Percentiles rank a stretch among this genome's conserved stretches.
These are phyloP conservation scores for Sciaenops ocellatus DNA, from an alignment of 2,797 vertebrate genomes.

Conservation along the genomic window DNA sequence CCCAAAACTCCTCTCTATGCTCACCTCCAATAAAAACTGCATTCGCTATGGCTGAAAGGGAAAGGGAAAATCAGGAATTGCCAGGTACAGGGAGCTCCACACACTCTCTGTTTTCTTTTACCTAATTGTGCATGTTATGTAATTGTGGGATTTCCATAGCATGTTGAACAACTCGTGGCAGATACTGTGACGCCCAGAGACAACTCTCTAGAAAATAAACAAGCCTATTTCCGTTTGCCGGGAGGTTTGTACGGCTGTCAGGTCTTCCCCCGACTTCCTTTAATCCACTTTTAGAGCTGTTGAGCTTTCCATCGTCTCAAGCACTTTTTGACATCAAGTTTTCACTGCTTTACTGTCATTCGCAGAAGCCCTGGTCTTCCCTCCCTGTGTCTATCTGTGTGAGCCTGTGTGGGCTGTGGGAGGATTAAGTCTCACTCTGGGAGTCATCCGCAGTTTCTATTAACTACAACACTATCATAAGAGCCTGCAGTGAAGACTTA, in stretches of 20 bases:
- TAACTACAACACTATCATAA: slow-evolving; percentile 34
- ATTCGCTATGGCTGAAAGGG: neutral
- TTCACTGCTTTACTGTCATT: slow-evolving; percentile 53
- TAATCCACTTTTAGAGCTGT: slow-evolving; percentile 55
- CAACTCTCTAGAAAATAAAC: slow-evolving; percentile 63
- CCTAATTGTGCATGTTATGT: slow-evolving; percentile 68
- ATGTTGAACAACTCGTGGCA: slow-evolving; percentile 51
- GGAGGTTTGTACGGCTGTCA: slow-evolving; percentile 55
- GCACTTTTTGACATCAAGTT: slow-evolving; percentile 33
- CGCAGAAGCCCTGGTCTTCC: slow-evolving; percentile 41
- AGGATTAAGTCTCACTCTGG: slow-evolving; percentile 51
- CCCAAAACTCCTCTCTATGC: slow-evolving; percentile 1
- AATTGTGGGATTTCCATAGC: slow-evolving; percentile 67
- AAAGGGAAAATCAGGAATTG: slow-evolving; percentile 24
- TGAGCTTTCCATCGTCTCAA: slow-evolving; percentile 39
- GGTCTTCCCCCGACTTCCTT: slow-evolving; percentile 56
- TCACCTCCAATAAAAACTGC: slow-evolving; percentile 2
- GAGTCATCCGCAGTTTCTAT: slow-evolving; percentile 47
- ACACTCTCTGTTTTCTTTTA: slow-evolving; percentile 14
- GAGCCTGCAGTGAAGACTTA: slow-evolving; percentile 7
- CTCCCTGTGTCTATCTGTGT: slow-evolving; percentile 20
- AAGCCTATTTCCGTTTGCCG: slow-evolving; percentile 42
- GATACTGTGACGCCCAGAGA: slow-evolving; percentile 65
- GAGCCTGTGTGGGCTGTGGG: slow-evolving; percentile 41
- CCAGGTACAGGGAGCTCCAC: slow-evolving; percentile 22